phyloP scores from a whole-genome alignment of 2,888 invertebrate genomes.

The Syrphus vitripennis region DNA sequence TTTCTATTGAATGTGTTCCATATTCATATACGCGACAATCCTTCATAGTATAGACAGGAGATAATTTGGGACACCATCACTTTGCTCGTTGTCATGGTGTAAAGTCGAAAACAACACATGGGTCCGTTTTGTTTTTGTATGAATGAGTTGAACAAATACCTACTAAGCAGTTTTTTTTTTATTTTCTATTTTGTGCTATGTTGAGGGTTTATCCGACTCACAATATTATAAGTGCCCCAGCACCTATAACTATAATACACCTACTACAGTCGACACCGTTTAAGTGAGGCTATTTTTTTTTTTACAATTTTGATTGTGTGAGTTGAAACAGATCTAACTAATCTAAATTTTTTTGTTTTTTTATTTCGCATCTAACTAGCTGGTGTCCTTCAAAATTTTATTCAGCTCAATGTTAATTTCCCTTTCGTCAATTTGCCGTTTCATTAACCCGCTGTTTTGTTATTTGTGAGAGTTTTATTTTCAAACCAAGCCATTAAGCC shows the following conservation, averaged over 20 bases:
- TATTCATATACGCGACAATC: conserved; percentile 39
- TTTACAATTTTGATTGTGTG: too few species aligned
- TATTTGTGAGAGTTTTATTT: too few species aligned
- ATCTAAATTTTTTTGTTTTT: too few species aligned
- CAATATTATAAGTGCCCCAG: not conserved
- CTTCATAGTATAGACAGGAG: conserved; percentile 44
- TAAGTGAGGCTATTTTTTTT: not conserved
- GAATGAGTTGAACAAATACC: not conserved
- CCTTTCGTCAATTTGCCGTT: too few species aligned
- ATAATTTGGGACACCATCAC: conserved; percentile 24
- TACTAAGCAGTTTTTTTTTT: not conserved
- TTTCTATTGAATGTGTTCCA: conserved; percentile 54
- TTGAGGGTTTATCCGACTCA: not conserved
- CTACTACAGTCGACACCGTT: not conserved
- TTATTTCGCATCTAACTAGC: too few species aligned
- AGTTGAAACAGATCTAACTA: too few species aligned
- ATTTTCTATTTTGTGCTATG: not conserved
- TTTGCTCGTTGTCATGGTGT: conserved; percentile 50
- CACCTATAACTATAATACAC: not conserved
- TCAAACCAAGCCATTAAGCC: too few species aligned
- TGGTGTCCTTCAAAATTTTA: too few species aligned
- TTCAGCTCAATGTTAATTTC: too few species aligned
- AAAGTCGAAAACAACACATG: conserved; percentile 36
- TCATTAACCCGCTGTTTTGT: too few species aligned
- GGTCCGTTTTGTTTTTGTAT: not conserved